Conservation (phyloP, 2,888 invertebrate species). For the Eristalis pertinax region DNA sequence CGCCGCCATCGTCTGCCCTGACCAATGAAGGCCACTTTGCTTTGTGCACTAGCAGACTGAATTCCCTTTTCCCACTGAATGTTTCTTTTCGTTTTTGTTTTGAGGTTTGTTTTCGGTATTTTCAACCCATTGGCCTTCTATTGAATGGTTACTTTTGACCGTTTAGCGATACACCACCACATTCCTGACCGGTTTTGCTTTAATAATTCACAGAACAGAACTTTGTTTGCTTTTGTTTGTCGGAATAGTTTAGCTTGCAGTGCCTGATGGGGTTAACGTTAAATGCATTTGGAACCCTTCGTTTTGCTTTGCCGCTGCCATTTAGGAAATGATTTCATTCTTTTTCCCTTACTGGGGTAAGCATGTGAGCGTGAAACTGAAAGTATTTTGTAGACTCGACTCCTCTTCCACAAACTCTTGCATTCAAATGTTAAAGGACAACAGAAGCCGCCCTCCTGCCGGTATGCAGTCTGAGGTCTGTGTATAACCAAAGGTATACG, state of each 20-base stretch:
- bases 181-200: constrained; percentile 43
- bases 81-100: constrained; percentile 26
- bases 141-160: constrained; percentile 59
- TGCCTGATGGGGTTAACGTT: constrained; percentile 19
- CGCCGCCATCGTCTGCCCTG: neutral
- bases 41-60: constrained; percentile 15
- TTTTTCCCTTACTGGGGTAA: constrained; percentile 28
- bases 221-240: constrained; percentile 51
- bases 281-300: constrained; percentile 33
- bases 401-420: neutral
- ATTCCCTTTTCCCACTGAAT: constrained; percentile 20
- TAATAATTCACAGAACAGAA: constrained; percentile 58
- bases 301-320: neutral
- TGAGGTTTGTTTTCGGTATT: constrained; percentile 21
- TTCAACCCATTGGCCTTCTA: constrained; percentile 38
- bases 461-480: constrained; percentile 25
- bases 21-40: constrained; percentile 37
- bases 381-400: constrained; percentile 36
- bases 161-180: constrained; percentile 40
- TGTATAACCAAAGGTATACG: neutral
- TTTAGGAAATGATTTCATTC: constrained; percentile 23
- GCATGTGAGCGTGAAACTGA: constrained; percentile 59
- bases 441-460: constrained; percentile 8
- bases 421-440: constrained; percentile 59
- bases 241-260: constrained; percentile 59